phyloP scores from a whole-genome alignment of 2,113 vertebrate species.

The Oenanthe melanoleuca region DNA sequence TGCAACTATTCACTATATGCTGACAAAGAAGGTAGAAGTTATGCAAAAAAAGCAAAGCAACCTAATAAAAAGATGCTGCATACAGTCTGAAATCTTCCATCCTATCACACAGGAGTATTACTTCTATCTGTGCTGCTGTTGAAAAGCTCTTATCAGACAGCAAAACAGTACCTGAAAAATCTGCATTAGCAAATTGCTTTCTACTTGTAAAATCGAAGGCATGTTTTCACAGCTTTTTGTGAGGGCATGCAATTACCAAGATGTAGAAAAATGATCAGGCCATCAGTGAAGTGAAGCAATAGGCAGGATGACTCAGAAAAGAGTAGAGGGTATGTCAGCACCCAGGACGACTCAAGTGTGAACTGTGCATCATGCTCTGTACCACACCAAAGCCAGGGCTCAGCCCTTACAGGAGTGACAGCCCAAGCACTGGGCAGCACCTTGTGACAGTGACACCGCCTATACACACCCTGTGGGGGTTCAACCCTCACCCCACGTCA shows the following conservation, averaged over 20 bases:
- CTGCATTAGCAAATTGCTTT: not conserved
- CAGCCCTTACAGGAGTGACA: not conserved
- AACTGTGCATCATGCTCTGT: fast-evolving
- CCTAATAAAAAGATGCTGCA: not conserved
- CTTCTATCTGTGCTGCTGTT: not conserved
- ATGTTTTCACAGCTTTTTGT: not conserved
- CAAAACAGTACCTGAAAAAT: not conserved
- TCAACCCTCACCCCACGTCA: not conserved
- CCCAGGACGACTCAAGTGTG: not conserved
- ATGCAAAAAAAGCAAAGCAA: not conserved
- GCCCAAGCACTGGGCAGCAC: fast-evolving
- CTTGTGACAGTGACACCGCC: not conserved
- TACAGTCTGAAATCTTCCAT: not conserved
- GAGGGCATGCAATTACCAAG: not conserved
- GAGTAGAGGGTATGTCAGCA: not conserved
- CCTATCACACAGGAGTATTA: not conserved
- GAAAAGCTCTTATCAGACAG: not conserved
- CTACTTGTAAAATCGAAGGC: not conserved
- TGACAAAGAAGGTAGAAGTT: not conserved
- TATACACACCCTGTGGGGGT: fast-evolving
- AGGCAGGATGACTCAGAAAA: not conserved
- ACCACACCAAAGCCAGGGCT: not conserved
- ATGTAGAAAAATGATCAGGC: not conserved
- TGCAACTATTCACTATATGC: not conserved
- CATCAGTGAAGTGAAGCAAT: not conserved